A percentile compares a stretch with the other conserved stretches of the same genome.
Conservation (phyloP, 2,113 vertebrate species). For the Nibea albiflora region DNA sequence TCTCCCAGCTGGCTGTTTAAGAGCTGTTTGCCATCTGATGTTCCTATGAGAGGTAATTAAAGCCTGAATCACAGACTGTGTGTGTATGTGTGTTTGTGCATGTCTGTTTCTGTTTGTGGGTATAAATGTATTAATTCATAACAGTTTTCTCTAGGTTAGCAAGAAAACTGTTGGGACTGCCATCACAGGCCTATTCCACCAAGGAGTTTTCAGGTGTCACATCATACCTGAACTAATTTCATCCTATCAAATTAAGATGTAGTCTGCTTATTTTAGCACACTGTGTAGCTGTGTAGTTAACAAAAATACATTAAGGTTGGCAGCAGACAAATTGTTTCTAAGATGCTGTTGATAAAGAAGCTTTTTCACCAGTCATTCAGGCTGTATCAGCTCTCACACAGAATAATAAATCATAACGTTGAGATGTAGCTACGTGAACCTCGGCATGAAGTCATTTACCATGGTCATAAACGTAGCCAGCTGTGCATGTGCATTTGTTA, state of each 20-base stretch:
- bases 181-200: not conserved
- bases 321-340: not conserved
- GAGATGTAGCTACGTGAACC: not conserved
- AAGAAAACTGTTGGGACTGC: constrained; percentile 50
- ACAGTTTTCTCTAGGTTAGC: constrained; percentile 42
- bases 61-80: constrained; percentile 69
- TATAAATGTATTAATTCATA: constrained; percentile 69
- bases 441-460: not conserved
- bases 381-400: not conserved
- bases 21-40: constrained; percentile 84
- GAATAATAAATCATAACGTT: not conserved
- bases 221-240: constrained; percentile 24
- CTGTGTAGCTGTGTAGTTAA: not conserved
- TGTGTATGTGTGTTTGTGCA: constrained; percentile 31
- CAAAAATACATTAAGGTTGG: not conserved
- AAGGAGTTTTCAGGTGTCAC: constrained; percentile 27
- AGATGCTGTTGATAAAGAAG: not conserved
- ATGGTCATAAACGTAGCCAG: too few relatives aligned
- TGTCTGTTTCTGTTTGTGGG: constrained; percentile 19
- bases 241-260: constrained; percentile 37
- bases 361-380: not conserved
- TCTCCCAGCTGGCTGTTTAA: constrained; percentile 82
- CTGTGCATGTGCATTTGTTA: too few relatives aligned
- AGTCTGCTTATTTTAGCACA: constrained; percentile 6
- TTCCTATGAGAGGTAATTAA: constrained; percentile 86